Conservation (phyloP, 2,113 vertebrate genomes). For the Engystomops pustulosus region DNA sequence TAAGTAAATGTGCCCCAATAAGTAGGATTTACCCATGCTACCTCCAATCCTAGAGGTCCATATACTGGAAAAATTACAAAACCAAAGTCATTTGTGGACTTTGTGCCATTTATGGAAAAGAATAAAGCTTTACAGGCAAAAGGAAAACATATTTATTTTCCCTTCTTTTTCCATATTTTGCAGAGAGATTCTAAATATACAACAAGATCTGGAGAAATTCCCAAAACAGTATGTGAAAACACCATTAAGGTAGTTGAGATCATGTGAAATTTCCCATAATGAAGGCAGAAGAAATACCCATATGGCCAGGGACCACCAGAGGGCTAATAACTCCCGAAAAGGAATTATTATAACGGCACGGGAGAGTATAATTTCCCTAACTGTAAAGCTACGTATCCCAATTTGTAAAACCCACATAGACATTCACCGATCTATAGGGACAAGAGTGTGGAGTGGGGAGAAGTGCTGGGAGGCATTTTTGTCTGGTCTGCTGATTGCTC, state of each 20-base stretch:
- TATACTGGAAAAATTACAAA: no score
- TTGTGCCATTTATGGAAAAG: background rate
- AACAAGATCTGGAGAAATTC: conserved; percentile 24
- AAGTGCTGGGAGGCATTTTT: conserved; percentile 23
- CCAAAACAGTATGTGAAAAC: conserved; percentile 54
- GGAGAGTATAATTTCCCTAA: conserved; percentile 57
- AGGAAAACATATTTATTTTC: background rate
- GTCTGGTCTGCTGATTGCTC: conserved; percentile 17
- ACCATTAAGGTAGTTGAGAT: conserved; percentile 55
- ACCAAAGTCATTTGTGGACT: no score
- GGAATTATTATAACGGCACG: conserved; percentile 60
- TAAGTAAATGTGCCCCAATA: no score
- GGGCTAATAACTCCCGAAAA: conserved; percentile 55
- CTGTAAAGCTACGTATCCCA: conserved; percentile 58
- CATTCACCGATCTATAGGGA: conserved; percentile 54
- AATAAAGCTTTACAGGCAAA: background rate
- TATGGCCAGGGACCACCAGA: conserved; percentile 57
- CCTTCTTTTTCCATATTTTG: conserved; percentile 21
- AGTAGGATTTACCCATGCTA: no score
- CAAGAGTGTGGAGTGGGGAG: background rate
- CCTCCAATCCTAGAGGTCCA: no score
- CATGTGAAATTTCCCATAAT: conserved; percentile 57
- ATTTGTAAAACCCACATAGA: conserved; percentile 59
- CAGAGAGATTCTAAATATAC: conserved; percentile 37
- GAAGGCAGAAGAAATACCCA: conserved; percentile 57